These are phyloP conservation scores for Parelbella ahira DNA, from an alignment of 2,888 invertebrate species.

Conservation along the genomic window DNA sequence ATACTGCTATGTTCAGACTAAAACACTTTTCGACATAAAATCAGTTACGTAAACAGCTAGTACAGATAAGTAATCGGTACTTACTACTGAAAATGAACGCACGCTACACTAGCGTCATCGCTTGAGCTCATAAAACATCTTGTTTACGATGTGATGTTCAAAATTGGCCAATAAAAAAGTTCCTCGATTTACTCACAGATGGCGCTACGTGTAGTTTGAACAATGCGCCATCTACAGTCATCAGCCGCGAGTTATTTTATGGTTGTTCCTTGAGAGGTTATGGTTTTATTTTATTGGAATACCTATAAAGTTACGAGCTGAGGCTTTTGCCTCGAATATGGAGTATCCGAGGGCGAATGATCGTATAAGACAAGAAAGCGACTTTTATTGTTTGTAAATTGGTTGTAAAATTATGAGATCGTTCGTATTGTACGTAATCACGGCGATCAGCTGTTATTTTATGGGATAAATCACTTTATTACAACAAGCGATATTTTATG, in stretches of 20 bases:
- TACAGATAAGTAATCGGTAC: too few species aligned
- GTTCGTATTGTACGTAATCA: conserved; percentile 76
- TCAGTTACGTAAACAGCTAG: too few species aligned
- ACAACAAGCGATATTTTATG: conserved; percentile 62
- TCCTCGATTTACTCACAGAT: conserved; percentile 62
- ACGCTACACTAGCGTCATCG: conserved; percentile 73
- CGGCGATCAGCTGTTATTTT: conserved; percentile 74
- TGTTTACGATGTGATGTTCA: conserved; percentile 70
- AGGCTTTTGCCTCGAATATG: conserved; percentile 66
- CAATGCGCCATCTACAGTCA: conserved; percentile 63
- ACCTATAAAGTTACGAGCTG: conserved; percentile 73
- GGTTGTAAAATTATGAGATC: conserved; percentile 80
- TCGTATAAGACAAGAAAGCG: conserved; percentile 75
- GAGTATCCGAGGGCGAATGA: conserved; percentile 75
- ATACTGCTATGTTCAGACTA: too few species aligned
- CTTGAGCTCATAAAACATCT: conserved; percentile 64
- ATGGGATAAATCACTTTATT: conserved; percentile 74
- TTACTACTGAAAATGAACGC: conserved; percentile 32
- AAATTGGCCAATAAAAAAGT: conserved; percentile 73
- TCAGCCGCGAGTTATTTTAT: conserved; percentile 42
- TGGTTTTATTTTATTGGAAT: conserved; percentile 69
- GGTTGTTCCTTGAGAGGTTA: conserved; percentile 46
- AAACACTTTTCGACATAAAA: too few species aligned
- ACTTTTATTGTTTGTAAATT: conserved; percentile 82
- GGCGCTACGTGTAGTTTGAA: conserved; percentile 50